phyloP scores from a whole-genome alignment of 1,140 invertebrate species.

The Drosophila repleta region DNA sequence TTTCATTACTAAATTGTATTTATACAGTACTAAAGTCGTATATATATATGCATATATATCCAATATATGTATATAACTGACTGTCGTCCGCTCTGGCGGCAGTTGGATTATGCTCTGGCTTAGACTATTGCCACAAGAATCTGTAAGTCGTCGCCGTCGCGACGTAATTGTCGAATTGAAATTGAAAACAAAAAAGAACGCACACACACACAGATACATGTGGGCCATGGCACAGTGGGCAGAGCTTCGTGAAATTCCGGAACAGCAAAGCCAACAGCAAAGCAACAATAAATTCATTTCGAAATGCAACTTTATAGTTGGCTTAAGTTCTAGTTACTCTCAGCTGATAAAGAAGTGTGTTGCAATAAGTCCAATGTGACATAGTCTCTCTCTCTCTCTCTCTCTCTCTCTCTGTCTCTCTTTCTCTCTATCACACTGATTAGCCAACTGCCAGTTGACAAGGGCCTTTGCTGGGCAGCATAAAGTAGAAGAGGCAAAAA shows the following conservation, averaged over 20 bases:
- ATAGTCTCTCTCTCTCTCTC: too few species aligned
- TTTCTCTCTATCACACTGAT: too few species aligned
- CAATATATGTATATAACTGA: too few species aligned
- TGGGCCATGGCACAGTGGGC: not conserved
- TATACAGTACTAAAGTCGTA: not conserved
- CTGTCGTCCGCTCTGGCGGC: not conserved
- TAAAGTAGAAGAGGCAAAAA: slow-evolving; percentile 5
- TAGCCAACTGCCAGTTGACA: slow-evolving; percentile 43
- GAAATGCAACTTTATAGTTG: too few species aligned
- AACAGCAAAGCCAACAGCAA: not conserved
- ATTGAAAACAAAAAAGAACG: slow-evolving; percentile 37
- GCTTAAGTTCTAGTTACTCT: too few species aligned
- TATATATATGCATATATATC: slow-evolving; percentile 1
- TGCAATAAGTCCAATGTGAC: too few species aligned
- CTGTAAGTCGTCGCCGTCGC: slow-evolving; percentile 8
- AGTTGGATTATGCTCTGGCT: not conserved
- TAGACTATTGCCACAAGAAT: not conserved
- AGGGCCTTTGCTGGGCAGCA: not conserved
- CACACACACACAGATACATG: not conserved
- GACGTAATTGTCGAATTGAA: slow-evolving; percentile 27
- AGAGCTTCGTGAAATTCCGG: not conserved
- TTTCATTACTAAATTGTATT: slow-evolving; percentile 30
- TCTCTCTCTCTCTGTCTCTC: too few species aligned
- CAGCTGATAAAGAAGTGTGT: too few species aligned
- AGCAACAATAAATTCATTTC: not conserved